phyloP scores from a whole-genome alignment of 2,797 vertebrate species.

The Rhinatrema bivittatum region DNA sequence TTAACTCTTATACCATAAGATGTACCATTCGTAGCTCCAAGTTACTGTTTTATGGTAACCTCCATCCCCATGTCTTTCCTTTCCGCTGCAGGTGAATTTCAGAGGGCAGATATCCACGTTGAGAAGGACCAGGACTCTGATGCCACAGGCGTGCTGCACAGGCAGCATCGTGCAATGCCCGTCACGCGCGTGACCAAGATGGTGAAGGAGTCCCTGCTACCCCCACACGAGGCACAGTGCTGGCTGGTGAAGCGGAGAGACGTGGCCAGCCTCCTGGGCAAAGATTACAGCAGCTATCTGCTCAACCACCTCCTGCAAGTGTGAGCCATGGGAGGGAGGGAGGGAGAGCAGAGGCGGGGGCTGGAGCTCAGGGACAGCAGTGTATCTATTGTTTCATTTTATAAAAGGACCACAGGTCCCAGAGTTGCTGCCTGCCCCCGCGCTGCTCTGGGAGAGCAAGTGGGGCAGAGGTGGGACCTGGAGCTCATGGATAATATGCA shows the following conservation, averaged over 20 bases:
- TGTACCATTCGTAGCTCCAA: too few relatives aligned
- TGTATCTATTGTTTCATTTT: too few relatives aligned
- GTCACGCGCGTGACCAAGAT: conserved; percentile 63
- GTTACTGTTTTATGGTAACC: too few relatives aligned
- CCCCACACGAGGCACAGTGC: conserved; percentile 50
- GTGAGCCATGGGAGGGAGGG: background rate
- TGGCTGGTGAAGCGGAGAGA: conserved; percentile 68
- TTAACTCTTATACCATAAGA: too few relatives aligned
- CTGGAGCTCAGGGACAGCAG: too few relatives aligned
- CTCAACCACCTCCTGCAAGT: conserved; percentile 34
- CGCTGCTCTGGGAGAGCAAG: too few relatives aligned
- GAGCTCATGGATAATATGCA: too few relatives aligned
- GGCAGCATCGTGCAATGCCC: conserved; percentile 20
- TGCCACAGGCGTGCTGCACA: conserved; percentile 40
- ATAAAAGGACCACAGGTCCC: too few relatives aligned
- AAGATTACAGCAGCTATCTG: conserved; percentile 62
- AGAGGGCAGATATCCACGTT: conserved; percentile 48
- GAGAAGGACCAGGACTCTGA: conserved; percentile 7
- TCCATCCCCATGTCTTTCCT: background rate
- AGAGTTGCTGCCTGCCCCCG: too few relatives aligned
- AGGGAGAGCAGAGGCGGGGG: background rate
- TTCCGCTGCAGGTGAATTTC: conserved; percentile 55
- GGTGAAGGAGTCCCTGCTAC: conserved; percentile 57
- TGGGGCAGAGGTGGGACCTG: too few relatives aligned
- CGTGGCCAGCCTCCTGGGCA: conserved; percentile 58